Percentiles rank a stretch among this genome's conserved stretches.
These are phyloP conservation scores for Diloba caeruleocephala DNA, from an alignment of 2,888 invertebrate genomes.

Conservation along the genomic window DNA sequence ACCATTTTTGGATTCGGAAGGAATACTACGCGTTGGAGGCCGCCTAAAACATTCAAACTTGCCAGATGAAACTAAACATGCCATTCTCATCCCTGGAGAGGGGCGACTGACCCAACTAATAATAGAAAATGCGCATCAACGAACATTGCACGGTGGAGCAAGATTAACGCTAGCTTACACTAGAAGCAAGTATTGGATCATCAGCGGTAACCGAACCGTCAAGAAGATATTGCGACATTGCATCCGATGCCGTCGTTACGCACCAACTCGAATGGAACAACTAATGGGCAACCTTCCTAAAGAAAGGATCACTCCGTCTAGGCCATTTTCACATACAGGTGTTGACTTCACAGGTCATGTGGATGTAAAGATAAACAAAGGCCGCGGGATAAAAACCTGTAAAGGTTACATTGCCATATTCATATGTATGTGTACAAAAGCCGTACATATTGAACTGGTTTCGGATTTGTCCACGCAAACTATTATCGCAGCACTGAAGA, in stretches of 20 bases:
- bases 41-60: constrained; percentile 3
- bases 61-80: constrained; percentile 2
- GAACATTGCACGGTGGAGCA: constrained; percentile 13
- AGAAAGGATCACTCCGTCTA: no score
- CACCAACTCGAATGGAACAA: no score
- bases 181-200: constrained; percentile 13
- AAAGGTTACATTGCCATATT: no score
- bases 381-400: no score
- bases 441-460: no score
- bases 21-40: constrained; percentile 11
- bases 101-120: constrained; percentile 4
- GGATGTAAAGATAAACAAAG: no score
- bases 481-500: neutral
- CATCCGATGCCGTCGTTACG: constrained; percentile 1
- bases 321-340: no score
- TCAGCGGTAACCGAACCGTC: constrained; percentile 4
- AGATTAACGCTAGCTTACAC: constrained; percentile 8
- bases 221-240: constrained; percentile 1
- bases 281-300: no score
- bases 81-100: neutral
- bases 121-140: constrained; percentile 1
- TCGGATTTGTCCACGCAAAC: no score
- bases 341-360: no score
- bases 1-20: constrained; percentile 5
- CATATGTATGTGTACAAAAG: no score